A percentile compares a stretch with the other conserved stretches of the same genome.
Conservation (phyloP, 2,888 invertebrate genomes). For the Osmoderma eremita region DNA sequence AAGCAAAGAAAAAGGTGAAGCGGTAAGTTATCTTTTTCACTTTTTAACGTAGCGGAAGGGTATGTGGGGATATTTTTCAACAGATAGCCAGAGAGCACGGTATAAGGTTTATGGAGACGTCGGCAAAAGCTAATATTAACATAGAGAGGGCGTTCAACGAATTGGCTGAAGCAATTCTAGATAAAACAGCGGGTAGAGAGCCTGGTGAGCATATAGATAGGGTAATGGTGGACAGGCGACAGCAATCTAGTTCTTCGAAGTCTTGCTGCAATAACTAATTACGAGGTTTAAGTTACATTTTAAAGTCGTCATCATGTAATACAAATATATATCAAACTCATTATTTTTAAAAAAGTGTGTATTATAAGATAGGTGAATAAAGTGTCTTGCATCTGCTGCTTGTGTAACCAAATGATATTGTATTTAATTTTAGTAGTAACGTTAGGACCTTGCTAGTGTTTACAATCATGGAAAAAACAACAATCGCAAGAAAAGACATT, state of each 20-base stretch:
- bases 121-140: slow-evolving; percentile 96
- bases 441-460: slow-evolving; percentile 25
- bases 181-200: slow-evolving; percentile 87
- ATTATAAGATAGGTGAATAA: slow-evolving; percentile 35
- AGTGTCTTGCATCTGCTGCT: slow-evolving; percentile 38
- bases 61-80: background rate
- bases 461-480: slow-evolving; percentile 10
- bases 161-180: slow-evolving; percentile 92
- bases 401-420: slow-evolving; percentile 36
- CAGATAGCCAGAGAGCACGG: slow-evolving; percentile 96
- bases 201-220: slow-evolving; percentile 79
- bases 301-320: slow-evolving; percentile 19
- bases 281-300: slow-evolving; percentile 12
- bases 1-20: slow-evolving; percentile 91
- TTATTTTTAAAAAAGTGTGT: slow-evolving; percentile 35
- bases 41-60: background rate
- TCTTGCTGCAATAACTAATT: slow-evolving; percentile 65
- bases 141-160: slow-evolving; percentile 96
- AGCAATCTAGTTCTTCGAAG: slow-evolving; percentile 71
- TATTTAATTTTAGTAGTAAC: slow-evolving; percentile 27
- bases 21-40: slow-evolving; percentile 71
- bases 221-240: slow-evolving; percentile 79
- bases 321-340: slow-evolving; percentile 34
- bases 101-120: slow-evolving; percentile 97
- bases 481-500: background rate